Conservation (phyloP, 2,888 invertebrate genomes). For the Ferrisia virgata region DNA sequence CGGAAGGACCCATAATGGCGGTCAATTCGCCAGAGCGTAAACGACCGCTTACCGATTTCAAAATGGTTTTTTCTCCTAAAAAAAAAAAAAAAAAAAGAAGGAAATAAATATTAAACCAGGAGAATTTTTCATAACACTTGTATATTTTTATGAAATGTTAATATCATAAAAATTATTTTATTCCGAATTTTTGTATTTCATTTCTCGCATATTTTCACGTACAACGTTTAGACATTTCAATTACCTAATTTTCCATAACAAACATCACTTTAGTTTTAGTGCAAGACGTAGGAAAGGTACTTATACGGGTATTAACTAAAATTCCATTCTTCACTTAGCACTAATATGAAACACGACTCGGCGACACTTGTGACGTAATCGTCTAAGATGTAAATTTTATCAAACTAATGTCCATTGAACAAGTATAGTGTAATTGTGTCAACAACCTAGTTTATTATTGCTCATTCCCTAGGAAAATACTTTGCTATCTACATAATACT, state of each 20-base stretch:
- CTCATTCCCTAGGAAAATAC: not conserved
- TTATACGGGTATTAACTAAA: not conserved
- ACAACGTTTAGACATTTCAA: too few species aligned
- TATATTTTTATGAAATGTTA: too few species aligned
- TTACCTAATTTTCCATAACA: not conserved
- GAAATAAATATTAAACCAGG: too few species aligned
- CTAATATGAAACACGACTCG: not conserved
- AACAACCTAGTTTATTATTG: not conserved
- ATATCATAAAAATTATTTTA: too few species aligned
- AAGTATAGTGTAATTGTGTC: not conserved
- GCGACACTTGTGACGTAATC: not conserved
- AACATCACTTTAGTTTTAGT: not conserved
- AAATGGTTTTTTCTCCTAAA: conserved; percentile 79
- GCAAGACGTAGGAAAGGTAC: not conserved
- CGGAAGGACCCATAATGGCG: conserved; percentile 96
- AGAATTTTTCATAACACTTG: too few species aligned
- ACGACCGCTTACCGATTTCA: conserved; percentile 85
- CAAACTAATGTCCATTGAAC: not conserved
- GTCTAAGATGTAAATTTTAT: not conserved
- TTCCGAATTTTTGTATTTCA: too few species aligned
- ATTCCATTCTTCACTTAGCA: not conserved
- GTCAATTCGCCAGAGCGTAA: conserved; percentile 87
- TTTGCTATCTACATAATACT: too few species aligned
- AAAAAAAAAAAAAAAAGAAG: conserved; percentile 50
- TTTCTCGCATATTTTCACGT: too few species aligned